Evolutionary conservation across 2,113 vertebrate species (phyloP).

Genomic region (Paradoxurus hermaphroditus): DNA sequence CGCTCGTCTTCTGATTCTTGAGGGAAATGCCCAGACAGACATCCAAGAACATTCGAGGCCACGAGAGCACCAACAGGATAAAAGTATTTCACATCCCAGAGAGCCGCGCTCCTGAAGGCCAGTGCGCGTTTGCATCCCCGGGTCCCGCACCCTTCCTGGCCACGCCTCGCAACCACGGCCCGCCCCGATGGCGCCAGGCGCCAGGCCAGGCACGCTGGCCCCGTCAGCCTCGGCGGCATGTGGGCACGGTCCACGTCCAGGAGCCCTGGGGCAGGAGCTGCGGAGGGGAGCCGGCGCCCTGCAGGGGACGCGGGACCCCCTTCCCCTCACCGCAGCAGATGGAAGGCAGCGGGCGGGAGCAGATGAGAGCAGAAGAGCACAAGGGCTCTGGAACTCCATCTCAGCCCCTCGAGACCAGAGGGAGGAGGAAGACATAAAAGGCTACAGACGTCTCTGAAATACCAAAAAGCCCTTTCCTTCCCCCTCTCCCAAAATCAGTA

Average conservation of each 20-base stretch:
- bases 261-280: background rate
- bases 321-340: background rate
- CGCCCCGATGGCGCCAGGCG: accelerated
- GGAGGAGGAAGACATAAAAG: background rate
- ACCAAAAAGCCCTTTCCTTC: background rate
- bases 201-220: background rate
- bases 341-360: background rate
- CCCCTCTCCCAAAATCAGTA: background rate
- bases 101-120: background rate
- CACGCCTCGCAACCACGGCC: background rate
- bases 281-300: background rate
- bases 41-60: background rate
- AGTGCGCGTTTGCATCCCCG: accelerated
- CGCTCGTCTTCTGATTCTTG: background rate
- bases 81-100: background rate
- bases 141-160: background rate
- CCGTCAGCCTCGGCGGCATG: background rate
- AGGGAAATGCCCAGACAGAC: background rate
- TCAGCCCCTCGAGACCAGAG: background rate
- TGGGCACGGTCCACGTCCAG: background rate
- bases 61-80: background rate
- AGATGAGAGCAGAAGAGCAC: background rate
- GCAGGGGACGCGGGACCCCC: background rate
- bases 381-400: background rate
- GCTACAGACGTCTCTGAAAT: background rate